phyloP scores from a whole-genome alignment of 2,888 invertebrate genomes.

The Aplocera efformata region DNA sequence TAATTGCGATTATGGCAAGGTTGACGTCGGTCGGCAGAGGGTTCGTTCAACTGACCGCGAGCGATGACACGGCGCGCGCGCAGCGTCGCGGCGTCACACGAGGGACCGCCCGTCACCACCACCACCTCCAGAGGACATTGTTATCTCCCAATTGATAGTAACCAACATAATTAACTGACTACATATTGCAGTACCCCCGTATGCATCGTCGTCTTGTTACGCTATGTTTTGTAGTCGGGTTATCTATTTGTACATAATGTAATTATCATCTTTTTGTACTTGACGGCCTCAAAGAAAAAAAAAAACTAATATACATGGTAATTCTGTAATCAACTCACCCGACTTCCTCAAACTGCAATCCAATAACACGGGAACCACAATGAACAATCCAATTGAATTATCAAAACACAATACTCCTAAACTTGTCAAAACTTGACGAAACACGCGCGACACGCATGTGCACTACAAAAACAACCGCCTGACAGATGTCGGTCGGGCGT shows the following conservation, averaged over 20 bases:
- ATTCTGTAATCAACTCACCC: slow-evolving; percentile 47
- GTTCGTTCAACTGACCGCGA: slow-evolving; percentile 80
- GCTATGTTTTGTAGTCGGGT: slow-evolving; percentile 7
- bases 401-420: slow-evolving; percentile 45
- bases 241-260: slow-evolving; percentile 3
- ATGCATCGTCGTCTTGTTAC: slow-evolving; percentile 4
- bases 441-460: slow-evolving; percentile 66
- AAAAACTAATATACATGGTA: slow-evolving; percentile 4
- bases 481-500: slow-evolving; percentile 66
- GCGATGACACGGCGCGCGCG: slow-evolving; percentile 75
- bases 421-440: slow-evolving; percentile 72
- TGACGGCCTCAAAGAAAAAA: not conserved
- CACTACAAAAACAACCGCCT: slow-evolving; percentile 67
- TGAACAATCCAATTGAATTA: slow-evolving; percentile 48
- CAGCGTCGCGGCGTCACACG: slow-evolving; percentile 63
- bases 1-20: slow-evolving; percentile 79
- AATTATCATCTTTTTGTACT: slow-evolving; percentile 4
- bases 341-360: slow-evolving; percentile 67
- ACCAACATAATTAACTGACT: no score
- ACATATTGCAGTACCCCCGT: no score
- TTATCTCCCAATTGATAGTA: slow-evolving; percentile 22
- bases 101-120: slow-evolving; percentile 37
- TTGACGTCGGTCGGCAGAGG: slow-evolving; percentile 73
- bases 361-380: slow-evolving; percentile 47
- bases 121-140: slow-evolving; percentile 24